Evolutionary conservation across 1,140 invertebrate species (phyloP), one percentile per base, ranked within the genome.

Genomic region (Hyphantria cunea): DNA sequence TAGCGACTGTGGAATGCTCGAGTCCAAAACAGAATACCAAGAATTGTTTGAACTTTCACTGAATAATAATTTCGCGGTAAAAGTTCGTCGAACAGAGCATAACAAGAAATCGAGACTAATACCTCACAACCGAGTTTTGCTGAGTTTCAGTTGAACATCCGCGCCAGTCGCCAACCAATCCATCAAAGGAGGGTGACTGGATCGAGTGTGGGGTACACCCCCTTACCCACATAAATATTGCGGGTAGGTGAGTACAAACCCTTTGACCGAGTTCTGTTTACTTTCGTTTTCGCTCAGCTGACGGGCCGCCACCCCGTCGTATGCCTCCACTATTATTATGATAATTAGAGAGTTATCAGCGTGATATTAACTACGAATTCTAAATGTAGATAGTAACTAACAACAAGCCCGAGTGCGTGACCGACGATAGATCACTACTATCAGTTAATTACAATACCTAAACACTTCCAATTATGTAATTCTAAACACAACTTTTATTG

Each of bases 261-360:
- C 90, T 92, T 91, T 92, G 89, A 92, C 90, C 90, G 89, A 91
- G 89, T 92, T 91, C 87, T 91, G 89, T 91, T 90, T 91, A 92
- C 91, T 92, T 92, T 92, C 91, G 84, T 89, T 92, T 92, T 92
- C 91, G 86, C 89, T 90, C 89, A 91, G 90, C 90, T 91, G 90
- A 87, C 86, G 89, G 80, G 85, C 80, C 76, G 73, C 75, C 82
- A 80, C 77, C 84, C 82, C 84, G 74, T 72, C 80, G 72, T 78
- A 76, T 72, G 77, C 76, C 76, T 77, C 72, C 76, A 87, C 84
- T 89, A 88, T 88, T 90, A 88, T 90, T 88, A 86, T 87, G 85
- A 84, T 89, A 89, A 90, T 90, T 89, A 88, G 80, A 83, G 73
- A 84, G 76, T 77, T 80, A 84, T 88, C 81, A 84, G 76, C 76